Conservation (phyloP, 1,140 invertebrate genomes). For the Chionoecetes opilio region DNA sequence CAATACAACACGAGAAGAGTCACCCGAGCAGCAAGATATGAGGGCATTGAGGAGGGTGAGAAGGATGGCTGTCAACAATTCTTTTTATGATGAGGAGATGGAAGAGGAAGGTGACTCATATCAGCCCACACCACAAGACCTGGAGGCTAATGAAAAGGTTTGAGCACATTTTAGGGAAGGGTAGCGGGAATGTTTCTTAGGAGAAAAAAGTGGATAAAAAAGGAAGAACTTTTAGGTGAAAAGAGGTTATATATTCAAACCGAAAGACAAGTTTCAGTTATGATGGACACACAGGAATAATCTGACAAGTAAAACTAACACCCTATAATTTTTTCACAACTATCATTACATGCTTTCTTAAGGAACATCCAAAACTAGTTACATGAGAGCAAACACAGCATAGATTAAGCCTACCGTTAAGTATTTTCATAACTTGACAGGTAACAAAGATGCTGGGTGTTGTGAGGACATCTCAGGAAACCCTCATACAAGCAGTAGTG, state of each 20-base stretch:
- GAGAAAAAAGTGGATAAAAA: too few relatives aligned
- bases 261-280: too few relatives aligned
- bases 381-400: too few relatives aligned
- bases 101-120: conserved; percentile 34
- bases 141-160: conserved; percentile 68
- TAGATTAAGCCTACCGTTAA: not conserved
- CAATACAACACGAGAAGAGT: not conserved
- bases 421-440: conserved; percentile 32
- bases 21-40: too few relatives aligned
- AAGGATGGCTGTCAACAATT: conserved; percentile 3
- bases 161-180: not conserved
- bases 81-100: not conserved
- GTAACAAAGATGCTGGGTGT: conserved; percentile 72
- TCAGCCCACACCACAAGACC: conserved; percentile 53
- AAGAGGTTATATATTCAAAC: not conserved
- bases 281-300: too few relatives aligned
- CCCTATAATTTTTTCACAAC: too few relatives aligned
- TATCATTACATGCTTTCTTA: too few relatives aligned
- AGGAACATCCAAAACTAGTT: too few relatives aligned
- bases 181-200: not conserved
- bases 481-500: conserved; percentile 65
- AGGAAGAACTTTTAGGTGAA: not conserved
- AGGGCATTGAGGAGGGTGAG: conserved; percentile 18
- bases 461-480: conserved; percentile 67
- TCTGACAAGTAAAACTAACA: not conserved